These are phyloP conservation scores for Parelbella ahira DNA, from an alignment of 2,888 invertebrate species.

Conservation along the genomic window DNA sequence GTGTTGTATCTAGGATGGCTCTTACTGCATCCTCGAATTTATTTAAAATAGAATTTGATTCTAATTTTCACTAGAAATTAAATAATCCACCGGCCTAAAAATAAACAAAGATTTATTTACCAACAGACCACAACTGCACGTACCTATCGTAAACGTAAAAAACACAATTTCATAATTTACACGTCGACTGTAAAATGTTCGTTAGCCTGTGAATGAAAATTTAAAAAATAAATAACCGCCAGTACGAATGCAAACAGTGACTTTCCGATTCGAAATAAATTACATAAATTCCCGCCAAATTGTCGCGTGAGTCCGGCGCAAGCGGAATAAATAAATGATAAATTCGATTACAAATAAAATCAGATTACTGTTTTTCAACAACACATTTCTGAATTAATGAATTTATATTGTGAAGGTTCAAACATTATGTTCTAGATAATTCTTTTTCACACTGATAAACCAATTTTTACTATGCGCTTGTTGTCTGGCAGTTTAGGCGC, in stretches of 20 bases:
- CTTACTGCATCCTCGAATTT: too few relatives aligned
- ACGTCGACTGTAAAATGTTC: conserved; percentile 29
- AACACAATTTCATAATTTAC: conserved; percentile 31
- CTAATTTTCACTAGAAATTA: too few relatives aligned
- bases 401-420: not conserved
- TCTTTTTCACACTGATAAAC: too few relatives aligned
- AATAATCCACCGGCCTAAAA: too few relatives aligned
- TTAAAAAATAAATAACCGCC: conserved; percentile 33
- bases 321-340: conserved; percentile 30
- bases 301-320: conserved; percentile 30
- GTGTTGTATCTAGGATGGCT: too few relatives aligned
- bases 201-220: conserved; percentile 28
- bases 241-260: conserved; percentile 34
- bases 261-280: conserved; percentile 38
- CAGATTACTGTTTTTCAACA: conserved; percentile 13
- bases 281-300: conserved; percentile 37
- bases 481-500: too few relatives aligned
- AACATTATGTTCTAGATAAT: not conserved
- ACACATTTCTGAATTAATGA: conserved; percentile 1
- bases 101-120: conserved; percentile 6
- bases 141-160: conserved; percentile 21
- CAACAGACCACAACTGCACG: conserved; percentile 7
- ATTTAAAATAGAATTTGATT: too few relatives aligned
- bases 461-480: too few relatives aligned
- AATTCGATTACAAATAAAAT: conserved; percentile 26